A percentile compares a stretch with the other conserved stretches of the same genome.
Conservation (phyloP, 2,888 invertebrate genomes). For the Stenolophus ochropezus region DNA sequence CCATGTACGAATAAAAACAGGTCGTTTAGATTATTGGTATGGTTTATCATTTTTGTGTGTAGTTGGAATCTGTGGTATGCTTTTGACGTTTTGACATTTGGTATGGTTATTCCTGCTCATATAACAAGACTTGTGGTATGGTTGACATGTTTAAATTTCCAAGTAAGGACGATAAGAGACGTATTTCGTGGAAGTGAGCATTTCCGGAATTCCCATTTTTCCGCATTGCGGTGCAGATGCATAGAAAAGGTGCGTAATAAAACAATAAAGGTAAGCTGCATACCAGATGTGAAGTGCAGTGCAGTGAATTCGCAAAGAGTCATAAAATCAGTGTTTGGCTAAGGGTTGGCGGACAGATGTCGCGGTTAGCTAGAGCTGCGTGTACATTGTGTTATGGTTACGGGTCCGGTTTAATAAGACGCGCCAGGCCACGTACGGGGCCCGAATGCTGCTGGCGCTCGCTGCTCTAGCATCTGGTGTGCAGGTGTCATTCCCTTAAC, state of each 20-base stretch:
- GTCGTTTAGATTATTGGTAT: no score
- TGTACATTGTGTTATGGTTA: constrained; percentile 44
- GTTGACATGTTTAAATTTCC: no score
- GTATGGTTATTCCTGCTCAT: no score
- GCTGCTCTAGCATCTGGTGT: constrained; percentile 70
- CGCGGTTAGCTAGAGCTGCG: constrained; percentile 2
- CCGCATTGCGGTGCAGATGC: constrained; percentile 12
- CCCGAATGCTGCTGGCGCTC: constrained; percentile 69
- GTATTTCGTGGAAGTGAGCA: no score
- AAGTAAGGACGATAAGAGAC: no score
- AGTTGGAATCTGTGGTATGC: no score
- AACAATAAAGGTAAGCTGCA: constrained; percentile 24
- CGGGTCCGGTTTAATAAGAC: constrained; percentile 43
- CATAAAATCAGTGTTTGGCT: constrained; percentile 26
- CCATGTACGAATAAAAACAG: no score
- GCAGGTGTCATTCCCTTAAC: constrained; percentile 68
- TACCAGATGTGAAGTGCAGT: constrained; percentile 23
- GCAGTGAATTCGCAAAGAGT: not conserved
- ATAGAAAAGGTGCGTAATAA: constrained; percentile 17
- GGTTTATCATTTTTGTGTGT: no score
- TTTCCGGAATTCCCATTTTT: constrained; percentile 40
- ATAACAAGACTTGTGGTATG: no score
- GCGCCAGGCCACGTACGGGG: constrained; percentile 60
- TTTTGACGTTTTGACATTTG: no score
- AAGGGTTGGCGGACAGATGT: constrained; percentile 38